Evolutionary conservation across 1,140 invertebrate species (phyloP).

Genomic region (Cotesia chilonis): DNA sequence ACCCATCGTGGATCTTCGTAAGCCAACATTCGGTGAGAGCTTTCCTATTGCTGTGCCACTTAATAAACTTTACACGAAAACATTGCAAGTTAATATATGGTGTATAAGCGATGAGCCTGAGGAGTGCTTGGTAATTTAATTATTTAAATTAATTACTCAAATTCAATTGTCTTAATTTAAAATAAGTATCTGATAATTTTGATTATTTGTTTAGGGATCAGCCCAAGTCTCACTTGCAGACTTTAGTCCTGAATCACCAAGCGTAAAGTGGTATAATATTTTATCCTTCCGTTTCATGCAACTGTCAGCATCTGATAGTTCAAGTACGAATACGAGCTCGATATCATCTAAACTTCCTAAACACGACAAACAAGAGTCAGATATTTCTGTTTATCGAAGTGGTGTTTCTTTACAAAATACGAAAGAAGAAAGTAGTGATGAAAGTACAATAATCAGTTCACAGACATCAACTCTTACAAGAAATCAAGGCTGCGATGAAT

Average conservation of each 20-base stretch:
- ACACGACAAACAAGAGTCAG: conserved; percentile 67
- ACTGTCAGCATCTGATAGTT: conserved; percentile 58
- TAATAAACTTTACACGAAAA: conserved; percentile 83
- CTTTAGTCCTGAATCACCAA: conserved; percentile 83
- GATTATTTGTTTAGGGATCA: conserved; percentile 77
- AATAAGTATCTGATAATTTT: conserved; percentile 12
- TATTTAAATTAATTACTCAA: background rate
- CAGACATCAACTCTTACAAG: conserved; percentile 95
- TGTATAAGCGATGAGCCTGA: conserved; percentile 73
- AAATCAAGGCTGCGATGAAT: conserved; percentile 78
- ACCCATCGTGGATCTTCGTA: conserved; percentile 75
- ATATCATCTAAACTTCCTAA: conserved; percentile 49
- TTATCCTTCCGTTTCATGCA: conserved; percentile 88
- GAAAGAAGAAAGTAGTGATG: conserved; percentile 93
- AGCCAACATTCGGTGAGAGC: conserved; percentile 82
- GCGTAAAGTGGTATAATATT: conserved; percentile 94
- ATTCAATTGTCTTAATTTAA: conserved; percentile 24
- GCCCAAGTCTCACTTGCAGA: conserved; percentile 95
- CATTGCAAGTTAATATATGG: conserved; percentile 89
- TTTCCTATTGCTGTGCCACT: conserved; percentile 80
- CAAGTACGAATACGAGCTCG: conserved; percentile 40
- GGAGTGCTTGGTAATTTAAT: conserved; percentile 80
- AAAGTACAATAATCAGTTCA: conserved; percentile 94
- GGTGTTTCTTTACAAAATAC: conserved; percentile 57
- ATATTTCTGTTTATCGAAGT: conserved; percentile 60